Evolutionary conservation across 2,888 invertebrate genomes (phyloP), one percentile per base, ranked within the genome.

Genomic region (Acronicta aceris): DNA sequence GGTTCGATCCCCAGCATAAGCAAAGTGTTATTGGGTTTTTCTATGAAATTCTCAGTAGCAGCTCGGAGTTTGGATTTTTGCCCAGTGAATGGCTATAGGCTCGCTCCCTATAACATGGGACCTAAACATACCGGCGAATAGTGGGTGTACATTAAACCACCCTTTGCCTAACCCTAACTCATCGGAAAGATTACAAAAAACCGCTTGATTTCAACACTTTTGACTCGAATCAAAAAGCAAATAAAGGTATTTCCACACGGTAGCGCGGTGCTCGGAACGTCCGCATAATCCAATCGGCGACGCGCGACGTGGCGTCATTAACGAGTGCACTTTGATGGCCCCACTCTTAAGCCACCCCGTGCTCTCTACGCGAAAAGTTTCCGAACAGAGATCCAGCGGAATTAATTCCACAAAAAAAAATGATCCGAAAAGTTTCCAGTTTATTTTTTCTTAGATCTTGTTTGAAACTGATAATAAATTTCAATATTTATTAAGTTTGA

Each of bases 281-380:
- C 40, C 13, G 16, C 16, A 21, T 62, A 65, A 70, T 70, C 51
- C 48, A 55, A 62, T 65, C 33, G 38, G 5, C 38, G 21, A 21
- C 21, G 21, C 21, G 4, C 21, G 70, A 13, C 15, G 17, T 21
- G 25, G 42, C 65, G 16, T 70, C 57, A 70, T 72, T 74, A 72
- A 33, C 54, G 38, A 15, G 49, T 10, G 25, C 43, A 48, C 60
- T 65, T 64, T 65, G 56, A 72, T 57, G 59, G 21, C 43, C 10
- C 42, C 53, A 56, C 56, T 65, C 48, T 36, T 40, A 53, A 50
- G 40, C 43, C 33, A 25, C 46, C 25, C 43, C 50, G 46, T 38
- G 13, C 40, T 33, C 40, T 16, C 21, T n/a, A 16, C 27, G 42
- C 21, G 33, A n/a, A 48, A 57, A 61, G 40, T 59, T 57, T 41